Conservation (phyloP, 1,140 invertebrate genomes). For the Linepithema humile region DNA sequence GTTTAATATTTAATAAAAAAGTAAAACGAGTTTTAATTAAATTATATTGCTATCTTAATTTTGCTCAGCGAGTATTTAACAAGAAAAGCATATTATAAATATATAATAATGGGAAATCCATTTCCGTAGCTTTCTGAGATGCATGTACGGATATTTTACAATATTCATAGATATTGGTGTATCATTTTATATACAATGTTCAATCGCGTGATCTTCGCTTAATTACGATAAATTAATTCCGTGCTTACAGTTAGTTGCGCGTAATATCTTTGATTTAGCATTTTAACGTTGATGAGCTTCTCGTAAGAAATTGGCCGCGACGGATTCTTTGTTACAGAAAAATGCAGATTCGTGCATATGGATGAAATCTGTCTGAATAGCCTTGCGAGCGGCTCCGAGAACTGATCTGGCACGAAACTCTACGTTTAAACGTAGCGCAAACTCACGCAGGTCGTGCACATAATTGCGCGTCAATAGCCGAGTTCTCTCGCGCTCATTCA, state of each 20-base stretch:
- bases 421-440: not conserved
- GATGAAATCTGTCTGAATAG: not conserved
- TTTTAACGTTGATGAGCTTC: not conserved
- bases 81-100: not conserved
- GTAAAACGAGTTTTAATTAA: not conserved
- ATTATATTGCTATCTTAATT: not conserved
- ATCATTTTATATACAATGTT: not conserved
- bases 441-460: conserved; percentile 37
- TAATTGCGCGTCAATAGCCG: conserved; percentile 42
- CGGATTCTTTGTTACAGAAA: not conserved
- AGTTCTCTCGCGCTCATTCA: conserved; percentile 49
- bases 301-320: not conserved
- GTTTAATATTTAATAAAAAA: not conserved
- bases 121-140: not conserved
- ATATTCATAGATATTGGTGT: not conserved
- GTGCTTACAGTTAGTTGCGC: not conserved
- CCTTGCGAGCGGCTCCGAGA: not conserved
- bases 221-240: conserved; percentile 9
- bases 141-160: not conserved
- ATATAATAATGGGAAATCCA: not conserved
- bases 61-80: not conserved
- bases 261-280: not conserved
- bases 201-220: not conserved
- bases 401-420: conserved; percentile 7
- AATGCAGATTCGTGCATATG: not conserved